Conservation (phyloP, 2,888 invertebrate genomes). For the Nomada lathburiana region DNA sequence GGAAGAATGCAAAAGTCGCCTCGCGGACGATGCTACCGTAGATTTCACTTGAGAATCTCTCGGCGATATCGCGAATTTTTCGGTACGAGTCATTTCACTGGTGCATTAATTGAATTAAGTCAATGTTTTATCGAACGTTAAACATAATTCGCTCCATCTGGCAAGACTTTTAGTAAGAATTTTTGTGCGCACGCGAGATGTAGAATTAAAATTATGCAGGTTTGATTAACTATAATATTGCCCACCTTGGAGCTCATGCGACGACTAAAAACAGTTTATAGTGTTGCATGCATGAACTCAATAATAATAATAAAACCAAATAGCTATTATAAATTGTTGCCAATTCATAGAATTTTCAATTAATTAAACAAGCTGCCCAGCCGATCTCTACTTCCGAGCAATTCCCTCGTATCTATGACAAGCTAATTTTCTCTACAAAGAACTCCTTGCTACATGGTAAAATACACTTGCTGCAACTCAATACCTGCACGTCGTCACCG, state of each 20-base stretch:
- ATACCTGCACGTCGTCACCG: slow-evolving; percentile 6
- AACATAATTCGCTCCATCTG: no score
- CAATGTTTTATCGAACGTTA: no score
- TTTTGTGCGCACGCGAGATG: no score
- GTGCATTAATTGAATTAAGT: no score
- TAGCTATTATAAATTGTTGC: background rate
- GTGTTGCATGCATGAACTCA: background rate
- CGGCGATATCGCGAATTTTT: background rate
- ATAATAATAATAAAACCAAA: background rate
- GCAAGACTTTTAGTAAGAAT: no score
- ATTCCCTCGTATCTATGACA: background rate
- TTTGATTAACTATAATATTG: no score
- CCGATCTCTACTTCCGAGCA: background rate
- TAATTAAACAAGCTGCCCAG: background rate
- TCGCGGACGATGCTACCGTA: background rate
- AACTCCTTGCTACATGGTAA: background rate
- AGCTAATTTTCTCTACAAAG: background rate
- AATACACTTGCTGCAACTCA: slow-evolving; percentile 23
- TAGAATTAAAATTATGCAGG: background rate
- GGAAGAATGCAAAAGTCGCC: background rate
- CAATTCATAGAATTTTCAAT: background rate
- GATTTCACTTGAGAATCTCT: background rate
- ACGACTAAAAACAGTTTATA: background rate
- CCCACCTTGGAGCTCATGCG: no score
- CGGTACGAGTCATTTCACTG: background rate